Conservation (phyloP, 2,888 invertebrate genomes). For the Flabesymbios commensalis region DNA sequence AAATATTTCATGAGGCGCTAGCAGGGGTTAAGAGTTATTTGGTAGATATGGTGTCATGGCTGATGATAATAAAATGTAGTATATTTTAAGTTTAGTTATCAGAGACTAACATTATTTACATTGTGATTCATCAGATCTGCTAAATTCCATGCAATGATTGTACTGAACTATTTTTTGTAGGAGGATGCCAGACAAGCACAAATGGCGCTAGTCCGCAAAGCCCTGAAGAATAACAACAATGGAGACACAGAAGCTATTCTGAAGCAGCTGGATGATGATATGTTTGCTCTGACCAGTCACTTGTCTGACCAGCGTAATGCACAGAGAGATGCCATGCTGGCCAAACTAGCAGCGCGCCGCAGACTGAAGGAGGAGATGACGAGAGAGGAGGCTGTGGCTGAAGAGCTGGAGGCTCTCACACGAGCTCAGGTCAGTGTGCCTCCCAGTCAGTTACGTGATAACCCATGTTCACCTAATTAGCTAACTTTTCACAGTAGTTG, state of each 20-base stretch:
- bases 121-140: no score
- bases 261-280: conserved; percentile 41
- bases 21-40: no score
- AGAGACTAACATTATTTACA: no score
- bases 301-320: conserved; percentile 36
- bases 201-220: conserved; percentile 40
- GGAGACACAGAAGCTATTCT: conserved; percentile 47
- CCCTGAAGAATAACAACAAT: conserved; percentile 38
- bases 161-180: not conserved
- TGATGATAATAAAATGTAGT: no score
- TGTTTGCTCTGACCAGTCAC: conserved; percentile 27
- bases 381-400: conserved; percentile 48
- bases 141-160: no score
- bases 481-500: no score
- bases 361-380: conserved; percentile 51
- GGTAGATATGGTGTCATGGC: no score
- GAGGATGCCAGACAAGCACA: conserved; percentile 38
- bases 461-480: not conserved
- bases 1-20: no score
- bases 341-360: conserved; percentile 54
- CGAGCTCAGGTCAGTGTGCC: conserved; percentile 41
- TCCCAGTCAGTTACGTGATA: not conserved
- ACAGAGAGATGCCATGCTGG: conserved; percentile 47
- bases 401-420: conserved; percentile 52
- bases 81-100: no score